Base-by-base conservation (phyloP, 30 jellyfish, hydroid and myxozoan species). In the Aurelia coerulea region DNA sequence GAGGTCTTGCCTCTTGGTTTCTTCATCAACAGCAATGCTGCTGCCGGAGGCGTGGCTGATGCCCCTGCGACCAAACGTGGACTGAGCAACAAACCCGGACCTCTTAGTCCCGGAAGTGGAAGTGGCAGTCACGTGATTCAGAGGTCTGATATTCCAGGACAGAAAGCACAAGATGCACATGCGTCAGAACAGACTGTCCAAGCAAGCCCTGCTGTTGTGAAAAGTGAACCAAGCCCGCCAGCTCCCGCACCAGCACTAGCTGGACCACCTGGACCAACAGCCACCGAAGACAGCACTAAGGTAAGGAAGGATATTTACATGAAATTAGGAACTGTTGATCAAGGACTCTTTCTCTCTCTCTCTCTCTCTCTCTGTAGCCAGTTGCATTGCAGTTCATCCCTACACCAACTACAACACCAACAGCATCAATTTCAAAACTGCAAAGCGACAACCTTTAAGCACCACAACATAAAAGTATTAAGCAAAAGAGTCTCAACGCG, bases 11-110 rank as follows among this genome's bases (percentile, higher is more conserved):
- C 98, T 34, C 88, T 92, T 46, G 96, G 98, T 16, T 92, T 92
- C 94, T 92, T 92, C 91, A 84, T 92, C 74, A 85, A 76, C 79
- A 76, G 63, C 85, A 94, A 94, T 41, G 84, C 94, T 13, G 90
- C 70, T 12, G 94, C 71, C 3, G 84, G 90, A 23, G 98, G 98
- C 33, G 85, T 63, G 7, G 88, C 71, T 1, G 91, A 34, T 14
- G 62, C 92, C 12, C 13, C 83, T 6, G 88, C 88, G 3, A 31
- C 56, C 34, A 69, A 76, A 46, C 95, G 90, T 49, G 86, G 81
- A 49, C 23, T 81, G 69, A 46, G 12, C 56, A 46, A 46, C 56
- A 62, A 70, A 19, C 90, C 58, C 9, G 93, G 93, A 0, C 93
- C 93, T 13, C 66, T 84, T 65, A 72, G 58, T 67, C 65, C 62